Evolutionary conservation across 1,140 invertebrate species (phyloP).

Genomic region (Ceratina calcarata): DNA sequence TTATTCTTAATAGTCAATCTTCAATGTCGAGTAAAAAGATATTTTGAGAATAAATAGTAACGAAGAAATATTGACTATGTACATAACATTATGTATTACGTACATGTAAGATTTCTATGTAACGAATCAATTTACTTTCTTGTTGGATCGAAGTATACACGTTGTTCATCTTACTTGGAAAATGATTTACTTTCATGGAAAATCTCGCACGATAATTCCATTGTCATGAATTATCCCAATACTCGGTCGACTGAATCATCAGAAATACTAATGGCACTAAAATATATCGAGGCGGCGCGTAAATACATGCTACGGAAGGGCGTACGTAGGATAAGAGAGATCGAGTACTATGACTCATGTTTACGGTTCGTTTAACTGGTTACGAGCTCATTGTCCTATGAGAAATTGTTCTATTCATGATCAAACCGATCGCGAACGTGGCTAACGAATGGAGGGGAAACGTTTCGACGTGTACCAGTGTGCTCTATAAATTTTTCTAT

Average conservation of each 20-base stretch:
- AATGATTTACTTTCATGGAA: slow-evolving; percentile 5
- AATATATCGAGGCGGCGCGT: slow-evolving; percentile 7
- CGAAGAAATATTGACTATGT: too few species aligned
- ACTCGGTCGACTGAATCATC: slow-evolving; percentile 31
- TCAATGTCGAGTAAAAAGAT: too few species aligned
- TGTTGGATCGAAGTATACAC: too few species aligned
- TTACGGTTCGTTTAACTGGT: slow-evolving; percentile 51
- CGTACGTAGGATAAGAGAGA: slow-evolving; percentile 17
- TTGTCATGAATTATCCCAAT: background rate
- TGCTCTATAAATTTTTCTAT: too few species aligned
- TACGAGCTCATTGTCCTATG: slow-evolving; percentile 44
- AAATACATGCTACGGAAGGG: background rate
- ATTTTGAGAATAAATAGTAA: too few species aligned
- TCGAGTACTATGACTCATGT: slow-evolving; percentile 38
- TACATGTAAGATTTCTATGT: slow-evolving; percentile 10
- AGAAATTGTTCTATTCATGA: slow-evolving; percentile 20
- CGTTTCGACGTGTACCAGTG: too few species aligned
- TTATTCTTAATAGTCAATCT: too few species aligned
- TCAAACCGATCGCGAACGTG: background rate
- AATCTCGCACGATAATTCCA: background rate
- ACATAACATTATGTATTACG: background rate
- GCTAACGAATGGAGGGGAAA: too few species aligned
- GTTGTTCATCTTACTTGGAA: too few species aligned
- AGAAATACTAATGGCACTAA: slow-evolving; percentile 37
- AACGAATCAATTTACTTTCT: background rate